These are phyloP conservation scores for Carassius carassius DNA, from an alignment of 2,113 vertebrate genomes.

Conservation along the genomic window DNA sequence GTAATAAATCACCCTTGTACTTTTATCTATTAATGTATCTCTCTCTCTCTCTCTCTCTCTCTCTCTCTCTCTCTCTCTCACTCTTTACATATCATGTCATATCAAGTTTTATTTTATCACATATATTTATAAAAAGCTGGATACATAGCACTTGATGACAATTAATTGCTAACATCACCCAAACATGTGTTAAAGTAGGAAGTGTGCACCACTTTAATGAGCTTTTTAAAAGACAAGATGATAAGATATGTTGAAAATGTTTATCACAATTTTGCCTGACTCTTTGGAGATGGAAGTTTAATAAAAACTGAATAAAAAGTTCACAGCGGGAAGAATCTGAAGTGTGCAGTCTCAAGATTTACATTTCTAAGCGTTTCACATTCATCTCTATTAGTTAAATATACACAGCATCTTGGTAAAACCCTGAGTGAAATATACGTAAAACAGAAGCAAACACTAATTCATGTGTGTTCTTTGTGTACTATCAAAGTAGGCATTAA, in stretches of 20 bases:
- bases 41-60: background rate
- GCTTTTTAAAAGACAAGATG: background rate
- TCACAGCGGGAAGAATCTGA: background rate
- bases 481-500: background rate
- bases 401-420: background rate
- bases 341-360: background rate
- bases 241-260: background rate
- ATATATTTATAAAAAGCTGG: background rate
- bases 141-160: background rate
- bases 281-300: background rate
- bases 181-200: background rate
- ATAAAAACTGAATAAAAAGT: background rate
- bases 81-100: background rate
- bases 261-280: background rate
- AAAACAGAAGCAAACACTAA: background rate
- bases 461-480: background rate
- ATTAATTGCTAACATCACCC: background rate
- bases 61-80: background rate
- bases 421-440: background rate
- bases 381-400: background rate
- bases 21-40: background rate
- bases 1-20: background rate
- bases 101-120: conserved; percentile 7
- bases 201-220: background rate
- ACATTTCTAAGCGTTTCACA: conserved; percentile 11